Conservation (phyloP, 2,113 vertebrate species). For the Alces alces region DNA sequence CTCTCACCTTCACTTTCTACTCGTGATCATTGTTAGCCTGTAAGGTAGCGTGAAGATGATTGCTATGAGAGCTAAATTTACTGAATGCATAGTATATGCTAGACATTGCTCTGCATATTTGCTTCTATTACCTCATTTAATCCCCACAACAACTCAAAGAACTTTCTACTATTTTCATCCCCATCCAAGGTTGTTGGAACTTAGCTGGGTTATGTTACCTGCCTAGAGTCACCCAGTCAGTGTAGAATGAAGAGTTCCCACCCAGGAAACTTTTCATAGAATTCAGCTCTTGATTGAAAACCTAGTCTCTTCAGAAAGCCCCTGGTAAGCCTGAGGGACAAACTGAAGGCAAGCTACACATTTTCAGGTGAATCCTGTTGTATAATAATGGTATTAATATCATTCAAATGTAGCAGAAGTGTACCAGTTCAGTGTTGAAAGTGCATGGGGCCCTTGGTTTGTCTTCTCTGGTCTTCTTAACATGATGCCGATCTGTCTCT, state of each 20-base stretch:
- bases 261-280: not conserved
- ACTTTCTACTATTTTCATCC: not conserved
- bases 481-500: constrained; percentile 38
- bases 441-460: not conserved
- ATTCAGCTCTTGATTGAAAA: not conserved
- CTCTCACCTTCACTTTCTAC: not conserved
- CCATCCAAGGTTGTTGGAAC: not conserved
- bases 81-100: not conserved
- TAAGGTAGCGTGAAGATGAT: not conserved
- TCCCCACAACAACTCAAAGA: not conserved
- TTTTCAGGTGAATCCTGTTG: not conserved
- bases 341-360: not conserved
- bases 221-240: not conserved
- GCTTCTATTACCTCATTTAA: not conserved
- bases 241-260: not conserved
- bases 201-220: not conserved
- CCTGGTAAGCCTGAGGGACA: not conserved
- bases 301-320: not conserved
- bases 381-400: not conserved
- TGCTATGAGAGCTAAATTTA: not conserved
- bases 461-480: constrained; percentile 2
- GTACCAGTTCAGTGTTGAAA: not conserved
- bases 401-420: not conserved
- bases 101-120: not conserved
- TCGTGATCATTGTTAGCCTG: not conserved